Base-by-base conservation (phyloP, 1,140 invertebrate species). In the Anastatus disparis region DNA sequence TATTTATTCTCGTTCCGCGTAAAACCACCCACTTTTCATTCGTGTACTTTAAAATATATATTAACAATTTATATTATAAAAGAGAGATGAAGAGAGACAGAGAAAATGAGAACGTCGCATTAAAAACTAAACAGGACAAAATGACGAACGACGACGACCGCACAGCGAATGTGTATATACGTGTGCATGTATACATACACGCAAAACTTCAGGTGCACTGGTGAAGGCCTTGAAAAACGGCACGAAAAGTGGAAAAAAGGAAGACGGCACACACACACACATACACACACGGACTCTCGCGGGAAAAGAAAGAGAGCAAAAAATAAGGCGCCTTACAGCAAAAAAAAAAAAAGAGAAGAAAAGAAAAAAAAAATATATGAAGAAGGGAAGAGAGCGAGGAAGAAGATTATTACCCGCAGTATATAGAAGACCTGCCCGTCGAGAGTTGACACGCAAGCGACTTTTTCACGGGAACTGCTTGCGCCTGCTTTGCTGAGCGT, bases 361-460 rank as follows among this genome's bases (percentile, higher is more conserved):
- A 31, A 70, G 48, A 67, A 71, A 67, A 42, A 70, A 35, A 35
- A 35, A 35, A 4, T 4, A 10, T 35, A 10, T 6, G 65, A 65
- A 42, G 73, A 67, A 22, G 71, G 22, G 53, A 27, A 26, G 29
- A 13, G 17, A 15, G 20, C 44, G 72, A 74, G 74, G 77, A 76
- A 79, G 76, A 78, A 78, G 76, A 77, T 79, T 76, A 78, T 79
- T 80, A 80, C 74, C 77, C 78, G 63, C 74, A 77, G 77, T 72
- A 1, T 13, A 17, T 44, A 10, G 70, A 62, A 53, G 59, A 62
- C 72, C 75, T 71, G 74, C 76, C 73, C 75, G 74, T 79, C 72
- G 73, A 74, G 71, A 73, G 78, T 77, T 78, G 77, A 77, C 77
- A 79, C 78, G 81, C 81, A 77, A 82, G 76, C 76, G 75, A 74